Evolutionary conservation across 2,113 vertebrate genomes (phyloP).

Genomic region (Gambusia holbrooki): DNA sequence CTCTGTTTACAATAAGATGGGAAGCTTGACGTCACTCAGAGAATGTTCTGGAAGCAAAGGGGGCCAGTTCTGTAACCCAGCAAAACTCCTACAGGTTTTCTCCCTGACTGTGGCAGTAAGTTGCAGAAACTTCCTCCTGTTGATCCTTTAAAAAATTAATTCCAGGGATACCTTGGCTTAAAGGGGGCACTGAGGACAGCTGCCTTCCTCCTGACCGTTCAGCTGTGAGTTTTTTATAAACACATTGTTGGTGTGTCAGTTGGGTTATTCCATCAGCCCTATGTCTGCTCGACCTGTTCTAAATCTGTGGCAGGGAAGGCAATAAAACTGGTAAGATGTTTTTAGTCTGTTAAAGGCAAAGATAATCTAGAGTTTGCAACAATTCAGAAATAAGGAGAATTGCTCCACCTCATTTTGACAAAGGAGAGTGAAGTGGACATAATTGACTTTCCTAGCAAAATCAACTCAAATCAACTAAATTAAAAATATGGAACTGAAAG

Average conservation of each 20-base stretch:
- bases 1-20: slow-evolving; percentile 63
- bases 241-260: slow-evolving; percentile 72
- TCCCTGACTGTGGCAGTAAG: not conserved
- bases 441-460: not conserved
- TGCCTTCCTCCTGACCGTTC: not conserved
- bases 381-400: not conserved
- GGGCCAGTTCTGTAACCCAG: not conserved
- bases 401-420: not conserved
- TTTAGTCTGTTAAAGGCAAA: not conserved
- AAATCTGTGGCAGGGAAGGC: slow-evolving; percentile 45
- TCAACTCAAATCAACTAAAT: slow-evolving; percentile 1
- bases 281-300: slow-evolving; percentile 60
- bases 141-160: slow-evolving; percentile 14
- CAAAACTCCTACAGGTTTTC: not conserved
- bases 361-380: not conserved
- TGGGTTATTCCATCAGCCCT: slow-evolving; percentile 71
- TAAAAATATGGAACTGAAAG: not conserved
- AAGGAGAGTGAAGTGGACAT: not conserved
- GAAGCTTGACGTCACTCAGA: slow-evolving; percentile 28
- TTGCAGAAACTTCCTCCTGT: slow-evolving; percentile 21
- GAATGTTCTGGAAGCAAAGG: slow-evolving; percentile 66
- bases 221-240: slow-evolving; percentile 66
- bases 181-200: slow-evolving; percentile 37
- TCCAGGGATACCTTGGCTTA: slow-evolving; percentile 50
- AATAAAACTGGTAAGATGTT: slow-evolving; percentile 7